Percentiles rank a stretch among this genome's conserved stretches.
Conservation (phyloP, 1,140 invertebrate genomes). For the Globodera rostochiensis region DNA sequence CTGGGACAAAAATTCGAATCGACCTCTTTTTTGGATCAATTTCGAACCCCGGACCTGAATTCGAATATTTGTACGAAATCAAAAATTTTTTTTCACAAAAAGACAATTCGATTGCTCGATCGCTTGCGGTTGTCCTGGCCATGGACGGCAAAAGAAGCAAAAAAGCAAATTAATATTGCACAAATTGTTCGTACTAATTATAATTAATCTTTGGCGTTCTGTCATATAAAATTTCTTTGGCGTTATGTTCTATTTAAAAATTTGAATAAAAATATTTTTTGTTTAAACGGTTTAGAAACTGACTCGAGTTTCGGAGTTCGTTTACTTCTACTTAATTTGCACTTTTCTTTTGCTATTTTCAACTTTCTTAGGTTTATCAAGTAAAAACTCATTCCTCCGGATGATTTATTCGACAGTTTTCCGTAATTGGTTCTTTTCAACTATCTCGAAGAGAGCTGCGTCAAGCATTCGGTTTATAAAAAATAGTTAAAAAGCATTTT, state of each 20-base stretch:
- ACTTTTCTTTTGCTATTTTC: no score
- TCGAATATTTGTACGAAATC: no score
- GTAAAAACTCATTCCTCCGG: neutral
- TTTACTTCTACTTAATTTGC: no score
- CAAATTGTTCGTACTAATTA: neutral
- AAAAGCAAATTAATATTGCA: no score
- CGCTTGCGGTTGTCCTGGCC: no score
- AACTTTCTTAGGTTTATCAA: no score
- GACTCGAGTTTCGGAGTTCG: no score
- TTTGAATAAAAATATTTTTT: neutral
- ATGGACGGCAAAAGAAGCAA: no score
- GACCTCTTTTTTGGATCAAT: neutral
- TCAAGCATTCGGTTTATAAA: constrained; percentile 4
- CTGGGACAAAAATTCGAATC: neutral
- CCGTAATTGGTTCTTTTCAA: neutral
- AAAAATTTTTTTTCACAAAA: neutral
- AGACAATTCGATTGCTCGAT: neutral
- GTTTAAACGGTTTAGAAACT: no score
- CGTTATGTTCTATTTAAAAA: neutral
- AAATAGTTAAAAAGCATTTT: neutral
- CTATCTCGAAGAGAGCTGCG: neutral
- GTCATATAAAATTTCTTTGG: constrained; percentile 3
- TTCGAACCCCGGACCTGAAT: no score
- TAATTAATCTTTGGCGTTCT: neutral
- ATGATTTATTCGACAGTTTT: neutral